Conservation (phyloP, 2,888 invertebrate genomes). For the Leptothorax acervorum region DNA sequence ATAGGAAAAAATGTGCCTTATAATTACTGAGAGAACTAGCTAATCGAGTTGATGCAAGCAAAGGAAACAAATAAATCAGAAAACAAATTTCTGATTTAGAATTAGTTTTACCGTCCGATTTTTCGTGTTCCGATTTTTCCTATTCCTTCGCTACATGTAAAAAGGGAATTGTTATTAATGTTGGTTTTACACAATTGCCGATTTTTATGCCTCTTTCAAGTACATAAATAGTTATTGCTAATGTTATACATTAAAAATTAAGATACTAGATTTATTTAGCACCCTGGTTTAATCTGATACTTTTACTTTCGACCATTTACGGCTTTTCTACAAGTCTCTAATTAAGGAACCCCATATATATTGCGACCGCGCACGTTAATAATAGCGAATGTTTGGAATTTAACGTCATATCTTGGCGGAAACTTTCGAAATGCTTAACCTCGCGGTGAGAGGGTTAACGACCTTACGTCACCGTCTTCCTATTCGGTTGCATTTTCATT, state of each 20-base stretch:
- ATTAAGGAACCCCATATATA: background rate
- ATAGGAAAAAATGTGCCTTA: background rate
- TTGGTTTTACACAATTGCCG: background rate
- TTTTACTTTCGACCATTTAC: background rate
- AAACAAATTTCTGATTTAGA: constrained; percentile 8
- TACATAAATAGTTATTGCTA: background rate
- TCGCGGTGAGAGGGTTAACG: constrained; percentile 61
- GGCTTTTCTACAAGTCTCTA: background rate
- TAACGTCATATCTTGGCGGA: constrained; percentile 52
- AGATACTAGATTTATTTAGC: background rate
- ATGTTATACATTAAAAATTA: background rate
- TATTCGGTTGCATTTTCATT: constrained; percentile 49
- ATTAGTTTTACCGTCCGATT: background rate
- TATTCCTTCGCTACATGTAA: background rate
- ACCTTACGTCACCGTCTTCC: constrained; percentile 35
- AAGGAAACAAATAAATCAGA: background rate
- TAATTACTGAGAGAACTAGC: background rate
- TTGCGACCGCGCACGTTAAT: constrained; percentile 15
- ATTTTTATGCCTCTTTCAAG: background rate
- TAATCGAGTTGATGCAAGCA: background rate
- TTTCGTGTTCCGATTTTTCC: background rate
- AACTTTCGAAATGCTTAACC: constrained; percentile 67
- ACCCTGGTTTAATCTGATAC: background rate
- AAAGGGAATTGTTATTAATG: background rate
- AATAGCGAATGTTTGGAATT: constrained; percentile 48